Conservation (phyloP, 2,888 invertebrate genomes). For the Nemoura dubitans region DNA sequence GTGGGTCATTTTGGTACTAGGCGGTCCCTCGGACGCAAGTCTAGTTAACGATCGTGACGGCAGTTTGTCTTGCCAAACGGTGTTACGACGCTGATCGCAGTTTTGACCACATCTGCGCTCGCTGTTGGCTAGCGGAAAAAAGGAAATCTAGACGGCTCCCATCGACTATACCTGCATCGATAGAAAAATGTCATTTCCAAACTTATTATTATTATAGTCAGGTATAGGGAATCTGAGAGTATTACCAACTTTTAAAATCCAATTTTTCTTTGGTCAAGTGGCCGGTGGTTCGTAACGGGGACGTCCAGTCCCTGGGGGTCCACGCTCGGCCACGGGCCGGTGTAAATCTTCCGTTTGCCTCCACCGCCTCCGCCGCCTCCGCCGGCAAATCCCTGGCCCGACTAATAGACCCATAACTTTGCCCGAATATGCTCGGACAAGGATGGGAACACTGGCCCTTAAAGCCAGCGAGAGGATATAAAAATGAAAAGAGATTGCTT, state of each 20-base stretch:
- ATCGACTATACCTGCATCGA: not conserved
- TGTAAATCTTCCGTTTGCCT: slow-evolving; percentile 46
- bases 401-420: slow-evolving; percentile 49
- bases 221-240: slow-evolving; percentile 1
- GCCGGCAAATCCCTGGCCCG: slow-evolving; percentile 43
- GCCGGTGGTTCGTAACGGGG: slow-evolving; percentile 22
- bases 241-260: slow-evolving; percentile 38
- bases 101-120: not conserved
- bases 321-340: slow-evolving; percentile 40
- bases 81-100: not conserved
- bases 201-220: slow-evolving; percentile 29
- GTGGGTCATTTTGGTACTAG: slow-evolving; percentile 1
- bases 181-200: not conserved
- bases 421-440: slow-evolving; percentile 33
- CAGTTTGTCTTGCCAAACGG: not conserved
- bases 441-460: slow-evolving; percentile 39
- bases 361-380: slow-evolving; percentile 33
- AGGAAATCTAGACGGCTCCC: not conserved
- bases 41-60: not conserved
- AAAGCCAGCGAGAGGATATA: slow-evolving; percentile 20
- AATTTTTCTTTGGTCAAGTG: slow-evolving; percentile 43
- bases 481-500: not conserved
- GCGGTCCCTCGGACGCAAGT: not conserved
- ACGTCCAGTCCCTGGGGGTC: slow-evolving; percentile 24
- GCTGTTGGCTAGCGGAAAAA: not conserved